Evolutionary conservation across 2,888 invertebrate genomes (phyloP).

Genomic region (Lithophane leautieri): DNA sequence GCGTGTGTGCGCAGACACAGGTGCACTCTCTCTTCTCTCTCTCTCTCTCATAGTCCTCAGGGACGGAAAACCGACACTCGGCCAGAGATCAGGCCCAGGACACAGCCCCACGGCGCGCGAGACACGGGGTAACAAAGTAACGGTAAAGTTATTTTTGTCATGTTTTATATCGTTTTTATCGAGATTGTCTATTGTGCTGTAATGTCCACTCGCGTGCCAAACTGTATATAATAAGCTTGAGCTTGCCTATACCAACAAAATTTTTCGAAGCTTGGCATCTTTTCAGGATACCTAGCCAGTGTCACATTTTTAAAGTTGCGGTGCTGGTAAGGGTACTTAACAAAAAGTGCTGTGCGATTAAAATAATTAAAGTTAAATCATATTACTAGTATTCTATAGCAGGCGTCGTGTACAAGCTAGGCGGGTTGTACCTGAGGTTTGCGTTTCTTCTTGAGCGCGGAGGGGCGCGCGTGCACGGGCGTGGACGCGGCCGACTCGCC

Average conservation of each 20-base stretch:
- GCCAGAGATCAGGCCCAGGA: no score
- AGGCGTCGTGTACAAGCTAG: not conserved
- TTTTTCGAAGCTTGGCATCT: not conserved
- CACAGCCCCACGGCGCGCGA: no score
- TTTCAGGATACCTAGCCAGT: not conserved
- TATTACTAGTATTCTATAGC: not conserved
- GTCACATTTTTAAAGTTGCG: no score
- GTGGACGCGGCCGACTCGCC: slow-evolving; percentile 86
- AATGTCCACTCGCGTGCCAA: not conserved
- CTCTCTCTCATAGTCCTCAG: no score
- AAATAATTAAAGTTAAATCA: not conserved
- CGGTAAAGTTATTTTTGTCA: not conserved
- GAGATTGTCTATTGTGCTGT: not conserved
- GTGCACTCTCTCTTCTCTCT: no score
- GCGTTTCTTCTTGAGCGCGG: slow-evolving; percentile 84
- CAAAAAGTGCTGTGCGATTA: slow-evolving; percentile 1
- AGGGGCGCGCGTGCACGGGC: slow-evolving; percentile 88
- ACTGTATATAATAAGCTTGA: not conserved
- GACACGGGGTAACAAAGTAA: no score
- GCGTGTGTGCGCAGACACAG: no score
- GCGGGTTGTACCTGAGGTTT: slow-evolving; percentile 77
- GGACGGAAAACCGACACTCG: no score
- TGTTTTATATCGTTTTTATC: not conserved
- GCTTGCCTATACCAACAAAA: not conserved
- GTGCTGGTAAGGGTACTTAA: not conserved